These are phyloP conservation scores for Andrena dorsata DNA, from an alignment of 2,888 invertebrate genomes.

Conservation along the genomic window DNA sequence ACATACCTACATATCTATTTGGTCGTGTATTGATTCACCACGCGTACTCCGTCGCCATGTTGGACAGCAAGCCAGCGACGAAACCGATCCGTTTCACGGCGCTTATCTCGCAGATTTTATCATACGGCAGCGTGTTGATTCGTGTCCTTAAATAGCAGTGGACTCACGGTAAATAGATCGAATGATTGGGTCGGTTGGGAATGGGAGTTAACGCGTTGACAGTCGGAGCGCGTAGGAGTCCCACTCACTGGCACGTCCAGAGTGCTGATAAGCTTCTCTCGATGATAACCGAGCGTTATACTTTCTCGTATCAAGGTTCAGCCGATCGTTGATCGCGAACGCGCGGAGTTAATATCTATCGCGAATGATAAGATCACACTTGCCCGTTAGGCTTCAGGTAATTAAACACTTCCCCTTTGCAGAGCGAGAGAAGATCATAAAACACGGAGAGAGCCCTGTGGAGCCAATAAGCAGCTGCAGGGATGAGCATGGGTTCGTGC, in stretches of 20 bases:
- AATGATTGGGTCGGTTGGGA: neutral
- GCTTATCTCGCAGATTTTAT: constrained; percentile 69
- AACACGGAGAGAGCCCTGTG: constrained; percentile 85
- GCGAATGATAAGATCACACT: neutral
- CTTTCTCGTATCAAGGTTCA: neutral
- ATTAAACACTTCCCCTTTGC: constrained; percentile 32
- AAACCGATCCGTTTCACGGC: constrained; percentile 66
- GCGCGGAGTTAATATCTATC: neutral
- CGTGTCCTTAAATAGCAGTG: constrained; percentile 75
- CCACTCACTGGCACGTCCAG: too few relatives aligned
- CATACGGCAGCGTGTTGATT: constrained; percentile 68
- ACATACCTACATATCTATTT: constrained; percentile 72
- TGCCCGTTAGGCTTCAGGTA: neutral
- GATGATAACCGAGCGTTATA: neutral
- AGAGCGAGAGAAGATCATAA: constrained; percentile 85
- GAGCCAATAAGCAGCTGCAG: constrained; percentile 86
- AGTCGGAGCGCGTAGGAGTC: neutral
- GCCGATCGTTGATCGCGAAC: neutral
- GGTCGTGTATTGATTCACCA: constrained; percentile 76
- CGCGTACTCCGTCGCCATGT: constrained; percentile 70
- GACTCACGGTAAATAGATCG: constrained; percentile 63
- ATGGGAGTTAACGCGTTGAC: neutral
- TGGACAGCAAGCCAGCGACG: constrained; percentile 69
- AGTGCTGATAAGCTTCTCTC: neutral
- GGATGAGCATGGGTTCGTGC: constrained; percentile 88